phyloP scores from a whole-genome alignment of 2,888 invertebrate genomes.

The Platycheirus rosarum region DNA sequence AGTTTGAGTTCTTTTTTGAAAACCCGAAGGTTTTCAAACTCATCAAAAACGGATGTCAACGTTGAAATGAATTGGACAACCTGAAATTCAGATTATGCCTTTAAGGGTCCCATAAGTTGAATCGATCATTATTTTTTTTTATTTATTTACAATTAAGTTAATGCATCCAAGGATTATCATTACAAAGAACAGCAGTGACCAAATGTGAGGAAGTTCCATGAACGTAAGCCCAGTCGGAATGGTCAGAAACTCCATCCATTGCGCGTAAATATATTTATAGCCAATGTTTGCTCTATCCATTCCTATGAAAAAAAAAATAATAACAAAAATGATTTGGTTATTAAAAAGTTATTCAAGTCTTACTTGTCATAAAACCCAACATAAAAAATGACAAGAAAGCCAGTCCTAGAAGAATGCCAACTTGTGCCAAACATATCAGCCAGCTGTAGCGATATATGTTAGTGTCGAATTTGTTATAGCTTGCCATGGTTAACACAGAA shows the following conservation, averaged over 20 bases:
- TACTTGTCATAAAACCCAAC: slow-evolving; percentile 78
- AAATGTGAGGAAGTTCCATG: slow-evolving; percentile 25
- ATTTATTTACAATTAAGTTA: slow-evolving; percentile 31
- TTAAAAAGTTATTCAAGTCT: too few species aligned
- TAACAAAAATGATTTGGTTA: too few species aligned
- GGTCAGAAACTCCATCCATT: slow-evolving; percentile 4
- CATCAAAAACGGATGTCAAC: slow-evolving; percentile 79
- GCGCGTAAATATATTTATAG: too few species aligned
- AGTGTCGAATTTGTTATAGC: slow-evolving; percentile 90
- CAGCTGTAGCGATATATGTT: slow-evolving; percentile 84
- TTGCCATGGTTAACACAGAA: slow-evolving; percentile 90
- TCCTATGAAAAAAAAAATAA: too few species aligned
- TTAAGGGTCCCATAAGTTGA: too few species aligned
- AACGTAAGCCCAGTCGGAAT: slow-evolving; percentile 7
- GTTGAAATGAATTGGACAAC: slow-evolving; percentile 68
- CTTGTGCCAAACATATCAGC: slow-evolving; percentile 77
- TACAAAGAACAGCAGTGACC: slow-evolving; percentile 26
- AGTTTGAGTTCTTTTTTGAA: slow-evolving; percentile 76
- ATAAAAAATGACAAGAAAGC: slow-evolving; percentile 87
- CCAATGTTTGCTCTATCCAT: too few species aligned
- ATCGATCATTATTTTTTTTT: too few species aligned
- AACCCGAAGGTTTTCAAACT: slow-evolving; percentile 77
- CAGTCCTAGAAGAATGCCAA: slow-evolving; percentile 81
- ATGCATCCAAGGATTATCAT: slow-evolving; percentile 22
- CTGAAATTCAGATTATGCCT: too few species aligned